Conservation (phyloP, 2,888 invertebrate genomes). For the Prosopocoilus inquinatus region DNA sequence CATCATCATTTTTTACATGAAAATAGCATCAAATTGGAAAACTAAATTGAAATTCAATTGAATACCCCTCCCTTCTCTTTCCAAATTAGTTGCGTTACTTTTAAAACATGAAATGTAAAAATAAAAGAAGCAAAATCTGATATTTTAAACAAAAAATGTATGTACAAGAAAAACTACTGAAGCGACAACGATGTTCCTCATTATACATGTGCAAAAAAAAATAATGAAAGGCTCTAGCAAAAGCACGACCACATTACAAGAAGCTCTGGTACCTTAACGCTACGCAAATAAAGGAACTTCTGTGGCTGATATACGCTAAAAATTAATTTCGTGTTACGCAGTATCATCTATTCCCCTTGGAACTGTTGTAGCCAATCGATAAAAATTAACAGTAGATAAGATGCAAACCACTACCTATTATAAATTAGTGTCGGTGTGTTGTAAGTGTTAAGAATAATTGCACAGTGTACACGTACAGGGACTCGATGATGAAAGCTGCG, state of each 20-base stretch:
- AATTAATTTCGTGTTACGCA: neutral
- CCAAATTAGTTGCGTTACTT: neutral
- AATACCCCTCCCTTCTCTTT: neutral
- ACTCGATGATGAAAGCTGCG: no score
- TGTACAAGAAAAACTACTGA: constrained; percentile 9
- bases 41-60: neutral
- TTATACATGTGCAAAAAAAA: constrained; percentile 25
- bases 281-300: constrained; percentile 26
- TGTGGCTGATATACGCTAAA: neutral
- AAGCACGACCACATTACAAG: constrained; percentile 45
- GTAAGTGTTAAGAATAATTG: constrained; percentile 16
- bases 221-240: constrained; percentile 30
- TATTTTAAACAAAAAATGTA: neutral
- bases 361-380: no score
- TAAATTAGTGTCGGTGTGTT: constrained; percentile 19
- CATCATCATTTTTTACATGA: neutral
- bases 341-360: neutral
- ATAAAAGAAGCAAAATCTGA: neutral
- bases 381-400: constrained; percentile 18
- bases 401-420: constrained; percentile 25
- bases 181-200: neutral
- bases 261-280: constrained; percentile 45
- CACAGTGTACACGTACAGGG: constrained; percentile 16
- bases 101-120: neutral
- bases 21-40: neutral